Base-by-base conservation (phyloP, 2,888 invertebrate genomes). In the Iselma pallidipennis region DNA sequence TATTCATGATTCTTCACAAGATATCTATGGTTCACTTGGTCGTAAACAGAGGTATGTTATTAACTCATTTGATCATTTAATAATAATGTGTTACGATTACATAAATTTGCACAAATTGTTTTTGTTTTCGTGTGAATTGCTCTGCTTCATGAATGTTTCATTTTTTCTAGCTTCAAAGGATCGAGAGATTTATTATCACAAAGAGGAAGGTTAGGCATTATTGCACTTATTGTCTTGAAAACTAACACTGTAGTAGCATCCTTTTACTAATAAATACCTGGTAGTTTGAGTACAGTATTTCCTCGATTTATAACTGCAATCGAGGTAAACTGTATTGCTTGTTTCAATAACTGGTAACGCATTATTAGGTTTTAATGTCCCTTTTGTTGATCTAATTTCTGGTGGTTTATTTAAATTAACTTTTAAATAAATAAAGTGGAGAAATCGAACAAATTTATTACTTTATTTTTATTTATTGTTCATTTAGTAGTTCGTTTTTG, bases 1-100 rank as follows among this genome's bases (percentile, higher is more conserved):
- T 81, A 85, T 90, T 78, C 84, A 88, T 72, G 91, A 91, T 74
- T 85, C 87, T 71, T 90, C 91, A 74, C 90, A 91, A 67, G 91
- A 91, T 81, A 87, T 85, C 78, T 87, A 88, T 74, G 87, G 88
- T 79, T 84, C 87, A 74, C 83, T 86, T 72, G 83, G 85, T 80
- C 87, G 91, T 81, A 89, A 89, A 78, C 90, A 88, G 87, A 91
- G 91, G 91, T 91, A 87, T 84, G 90, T 85, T 71, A 49, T 50
- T 57, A 25, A 25, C 19, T 50, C 56, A 59, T 62, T 23, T 56
- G 42, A 29, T 52, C 25, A n/a, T n/a, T n/a, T n/a, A n/a, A n/a
- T n/a, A n/a, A n/a, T n/a, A 55, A 26, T 51, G 31, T 59, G 33
- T 57, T 31, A n/a, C n/a, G n/a, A n/a, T n/a, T n/a, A n/a, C 42